phyloP scores from a whole-genome alignment of 2,888 invertebrate species.

The Drosophila gaucha region DNA sequence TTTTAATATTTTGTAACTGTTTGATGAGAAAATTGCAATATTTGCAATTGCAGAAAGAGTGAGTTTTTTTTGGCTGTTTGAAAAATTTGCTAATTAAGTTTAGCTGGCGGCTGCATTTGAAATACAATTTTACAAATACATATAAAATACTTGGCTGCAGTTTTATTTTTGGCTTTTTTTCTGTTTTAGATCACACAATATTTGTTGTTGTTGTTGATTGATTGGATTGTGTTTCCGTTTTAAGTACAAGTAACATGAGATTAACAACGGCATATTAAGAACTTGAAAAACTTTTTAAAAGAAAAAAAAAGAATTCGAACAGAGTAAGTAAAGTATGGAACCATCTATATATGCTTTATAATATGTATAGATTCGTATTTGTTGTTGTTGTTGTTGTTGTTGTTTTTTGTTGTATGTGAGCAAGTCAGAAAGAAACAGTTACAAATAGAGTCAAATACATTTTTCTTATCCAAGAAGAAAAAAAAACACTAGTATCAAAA shows the following conservation, averaged over 20 bases:
- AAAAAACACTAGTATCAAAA: slow-evolving; percentile 27
- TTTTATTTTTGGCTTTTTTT: no score
- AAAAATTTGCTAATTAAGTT: no score
- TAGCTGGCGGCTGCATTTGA: no score
- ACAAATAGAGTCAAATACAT: slow-evolving; percentile 61
- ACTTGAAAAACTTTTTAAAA: slow-evolving; percentile 33
- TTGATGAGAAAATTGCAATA: no score
- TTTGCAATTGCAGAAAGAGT: no score
- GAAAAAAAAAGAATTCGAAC: no score
- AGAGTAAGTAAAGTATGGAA: no score
- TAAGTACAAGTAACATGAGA: slow-evolving; percentile 48
- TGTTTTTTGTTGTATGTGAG: slow-evolving; percentile 50
- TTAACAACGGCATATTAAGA: slow-evolving; percentile 52
- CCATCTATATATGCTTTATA: slow-evolving; percentile 50
- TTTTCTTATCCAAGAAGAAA: slow-evolving; percentile 25
- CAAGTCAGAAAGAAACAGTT: slow-evolving; percentile 57
- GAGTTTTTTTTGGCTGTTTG: no score
- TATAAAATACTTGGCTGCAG: background rate
- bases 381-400: slow-evolving; percentile 16
- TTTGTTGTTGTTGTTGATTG: slow-evolving; percentile 29
- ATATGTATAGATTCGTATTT: slow-evolving; percentile 45
- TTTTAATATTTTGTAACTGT: no score
- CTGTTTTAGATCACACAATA: no score
- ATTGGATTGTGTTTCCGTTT: slow-evolving; percentile 57
- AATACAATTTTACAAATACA: no score